Base-by-base conservation (phyloP, 2,113 vertebrate genomes). In the Oreochromis spilurus region DNA sequence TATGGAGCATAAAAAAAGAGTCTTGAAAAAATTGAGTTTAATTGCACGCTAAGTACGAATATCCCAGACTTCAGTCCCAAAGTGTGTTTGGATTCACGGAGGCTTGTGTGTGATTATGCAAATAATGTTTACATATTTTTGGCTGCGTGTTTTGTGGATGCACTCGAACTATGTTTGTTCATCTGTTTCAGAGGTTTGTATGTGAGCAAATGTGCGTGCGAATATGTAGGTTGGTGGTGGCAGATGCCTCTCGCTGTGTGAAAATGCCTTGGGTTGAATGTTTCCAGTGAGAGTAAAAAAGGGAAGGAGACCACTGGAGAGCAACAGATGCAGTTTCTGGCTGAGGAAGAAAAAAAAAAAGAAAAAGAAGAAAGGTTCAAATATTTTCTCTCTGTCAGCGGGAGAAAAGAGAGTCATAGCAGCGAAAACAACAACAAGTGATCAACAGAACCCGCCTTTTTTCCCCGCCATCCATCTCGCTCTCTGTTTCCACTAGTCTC, bases 361-460 rank as follows among this genome's bases (percentile, higher is more conserved):
- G 21, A 72, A 45, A 10, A 77, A 31, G 89, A 89, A 21, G 62
- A 67, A 88, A 87, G 84, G 48, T 94, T 93, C 26, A 90, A 89
- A 89, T 90, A 84, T 89, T 84, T 85, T 85, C 88, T 88, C 55
- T 89, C 81, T 62, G 19, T 91, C 85, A 65, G 93, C 77, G 45
- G 65, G 77, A 88, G 82, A 31, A 90, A 78, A 88, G 72, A 84
- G 91, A 91, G 16, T 17, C 54, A 36, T 9, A 83, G 83, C 83
- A 81, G 62, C 81, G 53, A 89, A 91, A 91, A 92, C 87, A 91
- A 92, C 79, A 90, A 91, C 55, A 94, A 87, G 90, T 88, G 85
- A 92, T 93, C 54, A 79, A 62, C 84, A 77, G 62, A 65, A 70
- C 45, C 78, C 43, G 34, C 43, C 48, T 82, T 83, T 84, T 45